Evolutionary conservation across 2,797 vertebrate genomes (phyloP), one percentile per base, ranked within the genome.

Genomic region (Cephalopachus bancanus): DNA sequence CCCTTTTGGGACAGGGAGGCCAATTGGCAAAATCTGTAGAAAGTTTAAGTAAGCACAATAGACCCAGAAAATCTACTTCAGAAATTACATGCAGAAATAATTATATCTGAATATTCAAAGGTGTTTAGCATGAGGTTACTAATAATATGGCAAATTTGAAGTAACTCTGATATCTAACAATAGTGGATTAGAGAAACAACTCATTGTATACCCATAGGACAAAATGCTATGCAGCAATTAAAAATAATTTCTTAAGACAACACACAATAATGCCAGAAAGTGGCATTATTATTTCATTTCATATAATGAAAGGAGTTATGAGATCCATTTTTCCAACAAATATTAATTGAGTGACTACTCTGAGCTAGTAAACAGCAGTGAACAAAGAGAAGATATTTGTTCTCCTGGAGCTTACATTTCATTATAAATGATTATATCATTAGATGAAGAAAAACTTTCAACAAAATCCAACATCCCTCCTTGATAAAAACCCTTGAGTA

Each of bases 11-110:
- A 24, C 28, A 6, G 28, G 24, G 94, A 12, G 44, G 51, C 72
- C 95, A 96, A 81, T 78, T 92, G 88, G 72, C 53, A 92, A 95
- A 95, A 83, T 10, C 9, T 33, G 49, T 4, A 91, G 67, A 94
- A 89, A 89, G 91, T 86, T 89, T 79, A 91, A 86, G 44, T 55
- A 62, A 72, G 30, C 51, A 79, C 10, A 71, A 65, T 91, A 37
- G 20, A 85, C 69, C n/a, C 30, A 74, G 30, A 3, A 96, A 24
- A 62, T 91, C 24, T 12, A 79, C 51, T 76, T 89, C n/a, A 95
- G 30, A 33, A 94, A 71, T 79, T 59, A 53, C 30, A 20, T 86
- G 19, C 37, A 80, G 71, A 91, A 87, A 84, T 89, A 83, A 64
- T 64, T 90, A 72, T 37, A 20, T 26, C 17, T 78, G n/a, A 87